Conservation (phyloP, 2,797 vertebrate species). For the Sebastolobus alascanus region DNA sequence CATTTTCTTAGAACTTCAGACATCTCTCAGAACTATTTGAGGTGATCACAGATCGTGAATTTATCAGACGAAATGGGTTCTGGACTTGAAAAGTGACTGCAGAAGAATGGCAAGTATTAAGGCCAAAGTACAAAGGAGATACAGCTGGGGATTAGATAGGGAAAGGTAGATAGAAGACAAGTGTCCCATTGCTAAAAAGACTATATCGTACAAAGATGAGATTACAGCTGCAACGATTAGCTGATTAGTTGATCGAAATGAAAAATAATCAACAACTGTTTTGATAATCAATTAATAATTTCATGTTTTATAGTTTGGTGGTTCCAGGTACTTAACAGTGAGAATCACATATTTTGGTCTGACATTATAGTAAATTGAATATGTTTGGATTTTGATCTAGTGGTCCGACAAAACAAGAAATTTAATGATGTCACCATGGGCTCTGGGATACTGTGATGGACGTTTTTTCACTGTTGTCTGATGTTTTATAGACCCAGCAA, state of each 20-base stretch:
- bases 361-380: background rate
- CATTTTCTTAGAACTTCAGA: conserved; percentile 9
- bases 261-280: no score
- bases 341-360: background rate
- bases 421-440: background rate
- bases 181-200: background rate
- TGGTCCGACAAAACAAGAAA: background rate
- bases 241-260: no score
- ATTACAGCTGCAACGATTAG: background rate
- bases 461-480: background rate
- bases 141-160: background rate
- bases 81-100: background rate
- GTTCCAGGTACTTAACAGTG: background rate
- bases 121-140: background rate
- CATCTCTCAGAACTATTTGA: conserved; percentile 20
- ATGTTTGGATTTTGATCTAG: background rate
- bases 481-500: background rate
- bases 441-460: background rate
- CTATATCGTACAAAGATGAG: background rate
- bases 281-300: no score
- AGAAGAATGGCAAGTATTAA: conserved; percentile 14
- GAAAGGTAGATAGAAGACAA: background rate
- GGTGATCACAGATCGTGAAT: conserved; percentile 18
- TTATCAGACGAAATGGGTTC: background rate
- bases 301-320: no score